These are phyloP conservation scores for Timema cristinae DNA, from an alignment of 2,888 invertebrate genomes.

Conservation along the genomic window DNA sequence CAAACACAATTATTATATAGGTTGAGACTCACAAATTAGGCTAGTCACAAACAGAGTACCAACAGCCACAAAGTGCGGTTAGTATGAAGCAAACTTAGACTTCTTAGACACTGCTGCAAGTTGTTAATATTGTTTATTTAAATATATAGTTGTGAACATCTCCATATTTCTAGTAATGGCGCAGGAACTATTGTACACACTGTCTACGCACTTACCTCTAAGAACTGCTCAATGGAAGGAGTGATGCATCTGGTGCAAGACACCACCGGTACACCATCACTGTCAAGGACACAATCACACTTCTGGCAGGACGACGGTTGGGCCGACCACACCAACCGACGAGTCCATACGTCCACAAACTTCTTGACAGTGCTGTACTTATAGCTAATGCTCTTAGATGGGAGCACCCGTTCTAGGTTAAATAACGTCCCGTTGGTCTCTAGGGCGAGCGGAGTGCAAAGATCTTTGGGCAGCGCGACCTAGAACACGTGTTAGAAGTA, in stretches of 20 bases:
- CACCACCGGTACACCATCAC: conserved; percentile 42
- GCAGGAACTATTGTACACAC: background rate
- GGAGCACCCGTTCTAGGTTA: conserved; percentile 36
- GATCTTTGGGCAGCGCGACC: conserved; percentile 42
- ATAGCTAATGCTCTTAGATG: conserved; percentile 34
- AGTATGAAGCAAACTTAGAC: too few species aligned
- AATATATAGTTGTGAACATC: too few species aligned
- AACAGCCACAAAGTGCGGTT: too few species aligned
- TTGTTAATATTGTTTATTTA: too few species aligned
- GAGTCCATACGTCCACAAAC: conserved; percentile 42
- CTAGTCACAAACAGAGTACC: too few species aligned
- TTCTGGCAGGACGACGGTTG: conserved; percentile 44
- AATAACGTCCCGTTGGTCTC: conserved; percentile 45
- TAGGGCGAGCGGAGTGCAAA: conserved; percentile 43
- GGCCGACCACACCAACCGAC: conserved; percentile 40
- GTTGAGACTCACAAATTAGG: too few species aligned
- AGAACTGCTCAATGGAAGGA: conserved; percentile 38
- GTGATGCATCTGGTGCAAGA: conserved; percentile 43
- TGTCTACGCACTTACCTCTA: conserved; percentile 34
- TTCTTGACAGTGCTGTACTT: conserved; percentile 36
- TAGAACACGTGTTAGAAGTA: conserved; percentile 28
- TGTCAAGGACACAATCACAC: conserved; percentile 45
- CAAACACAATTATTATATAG: too few species aligned
- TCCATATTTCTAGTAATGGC: too few species aligned
- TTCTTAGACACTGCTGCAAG: too few species aligned